Evolutionary conservation across 2,113 vertebrate species (phyloP).

Genomic region (Hassar affinis): DNA sequence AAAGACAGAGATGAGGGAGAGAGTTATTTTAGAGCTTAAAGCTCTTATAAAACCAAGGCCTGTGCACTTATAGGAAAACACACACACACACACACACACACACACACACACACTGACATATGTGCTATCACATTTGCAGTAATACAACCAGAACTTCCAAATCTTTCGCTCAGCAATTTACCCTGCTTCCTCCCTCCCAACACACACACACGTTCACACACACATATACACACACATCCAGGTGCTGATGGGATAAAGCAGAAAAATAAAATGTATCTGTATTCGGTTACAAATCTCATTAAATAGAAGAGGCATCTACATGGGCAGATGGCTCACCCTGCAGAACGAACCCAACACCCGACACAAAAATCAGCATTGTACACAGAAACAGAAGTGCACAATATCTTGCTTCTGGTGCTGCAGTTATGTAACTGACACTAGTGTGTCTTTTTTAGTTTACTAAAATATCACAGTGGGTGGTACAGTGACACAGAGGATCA

Average conservation of each 20-base stretch:
- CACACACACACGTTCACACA: constrained; percentile 4
- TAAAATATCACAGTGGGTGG: constrained; percentile 7
- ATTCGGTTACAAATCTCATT: constrained; percentile 50
- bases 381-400: background rate
- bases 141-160: background rate
- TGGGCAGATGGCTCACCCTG: constrained; percentile 44
- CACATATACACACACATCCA: background rate
- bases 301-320: constrained; percentile 39
- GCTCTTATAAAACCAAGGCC: background rate
- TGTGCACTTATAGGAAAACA: background rate
- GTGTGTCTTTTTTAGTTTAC: constrained; percentile 16
- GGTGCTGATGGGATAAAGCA: constrained; percentile 14
- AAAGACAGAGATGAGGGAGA: constrained; percentile 9
- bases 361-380: background rate
- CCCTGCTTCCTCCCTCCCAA: background rate
- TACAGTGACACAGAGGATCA: background rate
- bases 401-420: background rate
- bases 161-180: background rate
- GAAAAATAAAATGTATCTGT: constrained; percentile 45
- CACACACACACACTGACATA: constrained; percentile 7
- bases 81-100: constrained; percentile 5
- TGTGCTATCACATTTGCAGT: background rate
- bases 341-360: constrained; percentile 38
- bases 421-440: constrained; percentile 2
- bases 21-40: constrained; percentile 19